These are phyloP conservation scores for Drosophila kikkawai DNA, from an alignment of 1,140 invertebrate genomes.

Conservation along the genomic window DNA sequence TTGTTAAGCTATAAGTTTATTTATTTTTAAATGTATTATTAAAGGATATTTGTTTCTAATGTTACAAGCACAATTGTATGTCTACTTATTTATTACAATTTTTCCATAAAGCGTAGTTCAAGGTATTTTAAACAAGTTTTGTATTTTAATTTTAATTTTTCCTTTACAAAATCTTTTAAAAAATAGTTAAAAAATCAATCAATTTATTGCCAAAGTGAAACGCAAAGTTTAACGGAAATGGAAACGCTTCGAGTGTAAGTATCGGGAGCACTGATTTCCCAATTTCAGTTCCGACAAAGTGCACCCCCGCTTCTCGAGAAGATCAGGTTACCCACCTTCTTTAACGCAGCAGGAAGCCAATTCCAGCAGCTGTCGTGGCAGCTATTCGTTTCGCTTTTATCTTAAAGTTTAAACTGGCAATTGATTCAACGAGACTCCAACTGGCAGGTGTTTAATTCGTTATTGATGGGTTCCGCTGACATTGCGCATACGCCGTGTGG, in stretches of 20 bases:
- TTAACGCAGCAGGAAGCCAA: constrained; percentile 28
- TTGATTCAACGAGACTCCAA: constrained; percentile 47
- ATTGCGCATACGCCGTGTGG: constrained; percentile 35
- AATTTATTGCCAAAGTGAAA: too few species aligned
- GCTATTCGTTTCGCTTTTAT: constrained; percentile 6
- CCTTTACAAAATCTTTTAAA: too few species aligned
- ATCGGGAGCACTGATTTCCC: constrained; percentile 10
- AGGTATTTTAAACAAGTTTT: not conserved
- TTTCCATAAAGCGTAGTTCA: not conserved
- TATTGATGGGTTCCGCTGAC: constrained; percentile 62
- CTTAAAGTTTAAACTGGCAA: constrained; percentile 60
- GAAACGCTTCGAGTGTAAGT: constrained; percentile 7
- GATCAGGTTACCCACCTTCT: constrained; percentile 13
- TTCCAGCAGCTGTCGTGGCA: constrained; percentile 9
- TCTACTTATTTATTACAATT: not conserved
- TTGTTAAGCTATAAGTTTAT: not conserved
- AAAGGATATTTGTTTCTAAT: too few species aligned
- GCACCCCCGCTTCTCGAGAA: not conserved
- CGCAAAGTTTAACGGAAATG: not conserved
- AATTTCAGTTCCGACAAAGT: not conserved
- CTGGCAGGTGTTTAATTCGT: constrained; percentile 65
- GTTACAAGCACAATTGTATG: not conserved
- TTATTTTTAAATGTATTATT: not conserved
- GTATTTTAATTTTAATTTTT: not conserved
- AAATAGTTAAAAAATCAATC: not conserved